Evolutionary conservation across 2,113 vertebrate species (phyloP), one percentile per base, ranked within the genome.

Genomic region (rabbit (Oryctolagus cuniculus)): DNA sequence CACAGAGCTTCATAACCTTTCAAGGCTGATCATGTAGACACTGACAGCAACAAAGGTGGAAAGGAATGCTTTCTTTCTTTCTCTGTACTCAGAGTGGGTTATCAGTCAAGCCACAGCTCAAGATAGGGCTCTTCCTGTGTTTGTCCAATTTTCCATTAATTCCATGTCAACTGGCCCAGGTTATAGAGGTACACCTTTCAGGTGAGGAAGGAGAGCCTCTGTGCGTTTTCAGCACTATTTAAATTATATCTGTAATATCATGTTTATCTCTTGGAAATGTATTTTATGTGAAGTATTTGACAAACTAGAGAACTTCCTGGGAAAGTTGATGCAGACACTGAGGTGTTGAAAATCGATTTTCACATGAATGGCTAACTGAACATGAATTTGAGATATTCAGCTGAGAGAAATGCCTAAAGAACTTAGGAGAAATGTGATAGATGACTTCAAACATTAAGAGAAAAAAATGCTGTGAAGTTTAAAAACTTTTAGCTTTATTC

Each of bases 391-490:
- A 90, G 82, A 79, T 70, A 44, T 31, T 94, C 51, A 94, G 70
- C 64, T 61, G 51, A 64, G 75, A 80, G 72, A 81, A 58, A 58
- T 58, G 55, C 55, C 13, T 15, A 58, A 58, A 87, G 16, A 81
- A 22, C 19, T 91, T 75, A 81, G 25, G 25, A 83, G 74, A 92
- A 95, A 92, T 89, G 66, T n/a, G 31, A 93, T 66, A 89, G 77
- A n/a, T 73, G 67, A 87, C 34, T 90, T 96, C 74, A 91, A 89
- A 96, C 22, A 66, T 94, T 72, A 80, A 3, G 15, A 58, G 78
- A 93, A 92, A 82, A 72, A 78, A 95, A 92, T 53, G 15, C 53
- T 67, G 49, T 86, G 55, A 95, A 88, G 49, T 53, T 93, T 78
- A 2, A 8, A 51, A 87, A 79, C 31, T 13, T 38, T 78, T 69